phyloP scores from a whole-genome alignment of 2,888 invertebrate genomes.

The Apodemia mormo region DNA sequence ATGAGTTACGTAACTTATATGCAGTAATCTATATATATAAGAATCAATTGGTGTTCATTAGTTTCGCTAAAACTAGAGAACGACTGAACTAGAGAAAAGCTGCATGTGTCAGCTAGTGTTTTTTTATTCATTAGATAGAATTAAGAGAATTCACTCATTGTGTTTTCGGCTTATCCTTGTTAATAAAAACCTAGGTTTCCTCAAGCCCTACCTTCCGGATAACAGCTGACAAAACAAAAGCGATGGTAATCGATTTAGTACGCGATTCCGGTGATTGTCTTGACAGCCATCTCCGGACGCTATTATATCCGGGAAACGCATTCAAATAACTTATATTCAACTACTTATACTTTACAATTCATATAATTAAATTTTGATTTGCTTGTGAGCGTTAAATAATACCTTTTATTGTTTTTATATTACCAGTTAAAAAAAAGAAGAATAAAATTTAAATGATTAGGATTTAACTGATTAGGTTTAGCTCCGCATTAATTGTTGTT shows the following conservation, averaged over 20 bases:
- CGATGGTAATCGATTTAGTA: conserved; percentile 9
- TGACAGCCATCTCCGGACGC: neutral
- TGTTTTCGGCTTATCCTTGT: neutral
- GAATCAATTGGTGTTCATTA: no score
- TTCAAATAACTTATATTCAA: neutral
- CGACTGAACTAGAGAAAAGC: no score
- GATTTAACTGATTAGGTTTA: no score
- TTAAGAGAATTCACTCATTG: neutral
- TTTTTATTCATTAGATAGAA: no score
- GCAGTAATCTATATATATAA: neutral
- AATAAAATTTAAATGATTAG: no score
- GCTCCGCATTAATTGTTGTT: no score
- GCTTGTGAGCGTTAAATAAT: neutral
- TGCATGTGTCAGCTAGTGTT: no score
- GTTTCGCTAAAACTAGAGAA: no score
- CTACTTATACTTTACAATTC: neutral
- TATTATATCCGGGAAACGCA: conserved; percentile 6
- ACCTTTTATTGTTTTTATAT: no score
- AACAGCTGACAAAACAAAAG: conserved; percentile 1
- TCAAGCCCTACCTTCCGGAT: neutral
- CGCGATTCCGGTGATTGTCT: conserved; percentile 5
- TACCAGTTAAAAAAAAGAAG: no score
- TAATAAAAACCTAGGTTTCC: neutral
- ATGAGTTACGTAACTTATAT: neutral
- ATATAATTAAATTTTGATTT: neutral